A percentile compares a stretch with the other conserved stretches of the same genome.
Conservation (phyloP, 2,888 invertebrate genomes). For the Athetis lepigone region DNA sequence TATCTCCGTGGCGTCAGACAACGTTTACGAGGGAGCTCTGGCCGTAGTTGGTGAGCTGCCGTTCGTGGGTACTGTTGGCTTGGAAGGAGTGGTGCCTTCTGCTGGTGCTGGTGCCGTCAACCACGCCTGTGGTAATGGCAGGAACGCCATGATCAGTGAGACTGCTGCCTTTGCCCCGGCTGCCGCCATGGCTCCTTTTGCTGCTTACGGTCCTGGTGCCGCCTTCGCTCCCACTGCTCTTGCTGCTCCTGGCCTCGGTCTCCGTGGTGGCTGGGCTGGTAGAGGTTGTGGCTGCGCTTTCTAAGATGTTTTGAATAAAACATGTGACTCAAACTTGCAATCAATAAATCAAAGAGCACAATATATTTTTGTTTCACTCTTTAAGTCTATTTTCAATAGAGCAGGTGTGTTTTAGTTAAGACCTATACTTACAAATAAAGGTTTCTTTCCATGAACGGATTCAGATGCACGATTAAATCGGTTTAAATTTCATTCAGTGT, state of each 20-base stretch:
- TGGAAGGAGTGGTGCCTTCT: constrained; percentile 73
- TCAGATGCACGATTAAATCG: no score
- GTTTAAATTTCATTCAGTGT: no score
- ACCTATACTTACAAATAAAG: no score
- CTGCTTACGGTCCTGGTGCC: constrained; percentile 8
- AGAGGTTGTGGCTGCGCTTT: constrained; percentile 1
- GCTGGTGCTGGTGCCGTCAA: constrained; percentile 65
- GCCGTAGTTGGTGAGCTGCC: constrained; percentile 70
- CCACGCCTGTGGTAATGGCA: constrained; percentile 58
- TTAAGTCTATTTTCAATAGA: no score
- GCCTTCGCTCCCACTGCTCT: constrained; percentile 24
- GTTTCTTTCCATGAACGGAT: no score
- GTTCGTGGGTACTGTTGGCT: constrained; percentile 66
- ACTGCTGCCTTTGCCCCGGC: constrained; percentile 10
- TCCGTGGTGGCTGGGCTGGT: no score
- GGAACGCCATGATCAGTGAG: constrained; percentile 40
- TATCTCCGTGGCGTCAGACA: constrained; percentile 52
- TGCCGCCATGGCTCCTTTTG: constrained; percentile 53
- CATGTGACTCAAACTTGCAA: no score
- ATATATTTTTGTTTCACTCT: no score
- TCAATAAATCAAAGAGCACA: no score
- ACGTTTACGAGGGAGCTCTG: constrained; percentile 38
- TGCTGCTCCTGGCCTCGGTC: no score
- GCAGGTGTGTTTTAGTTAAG: no score
- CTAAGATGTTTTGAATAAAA: neutral